phyloP scores from a whole-genome alignment of 2,113 vertebrate species.

The Xyliphius kryptos region DNA sequence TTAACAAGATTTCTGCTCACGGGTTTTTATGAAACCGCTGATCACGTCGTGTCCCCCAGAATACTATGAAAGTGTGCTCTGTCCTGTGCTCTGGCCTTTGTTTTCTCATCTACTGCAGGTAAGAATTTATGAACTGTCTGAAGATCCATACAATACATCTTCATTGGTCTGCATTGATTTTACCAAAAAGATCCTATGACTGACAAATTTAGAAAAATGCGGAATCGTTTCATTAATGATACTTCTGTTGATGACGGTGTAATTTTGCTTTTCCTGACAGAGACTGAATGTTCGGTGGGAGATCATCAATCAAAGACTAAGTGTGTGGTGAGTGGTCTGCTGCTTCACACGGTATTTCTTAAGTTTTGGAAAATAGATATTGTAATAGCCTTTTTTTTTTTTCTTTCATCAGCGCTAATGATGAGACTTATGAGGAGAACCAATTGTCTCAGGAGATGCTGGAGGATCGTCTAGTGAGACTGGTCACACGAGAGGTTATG shows the following conservation, averaged over 20 bases:
- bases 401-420: neutral
- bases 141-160: too few relatives aligned
- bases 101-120: constrained; percentile 91
- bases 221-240: too few relatives aligned
- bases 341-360: neutral
- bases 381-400: too few relatives aligned
- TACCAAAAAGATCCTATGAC: too few relatives aligned
- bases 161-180: too few relatives aligned
- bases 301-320: constrained; percentile 81
- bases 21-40: constrained; percentile 85
- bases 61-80: constrained; percentile 78
- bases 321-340: constrained; percentile 69
- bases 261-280: constrained; percentile 54
- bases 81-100: constrained; percentile 84
- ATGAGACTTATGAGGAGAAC: too few relatives aligned
- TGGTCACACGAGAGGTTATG: neutral
- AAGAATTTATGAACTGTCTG: too few relatives aligned
- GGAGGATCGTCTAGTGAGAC: neutral
- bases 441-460: neutral
- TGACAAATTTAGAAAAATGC: too few relatives aligned
- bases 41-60: constrained; percentile 83
- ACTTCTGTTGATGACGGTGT: too few relatives aligned
- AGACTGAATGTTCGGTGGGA: constrained; percentile 89
- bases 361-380: neutral
- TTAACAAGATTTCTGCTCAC: constrained; percentile 59